phyloP scores from a whole-genome alignment of 2,797 vertebrate species.

The Parauchenoglanis ngamensis region DNA sequence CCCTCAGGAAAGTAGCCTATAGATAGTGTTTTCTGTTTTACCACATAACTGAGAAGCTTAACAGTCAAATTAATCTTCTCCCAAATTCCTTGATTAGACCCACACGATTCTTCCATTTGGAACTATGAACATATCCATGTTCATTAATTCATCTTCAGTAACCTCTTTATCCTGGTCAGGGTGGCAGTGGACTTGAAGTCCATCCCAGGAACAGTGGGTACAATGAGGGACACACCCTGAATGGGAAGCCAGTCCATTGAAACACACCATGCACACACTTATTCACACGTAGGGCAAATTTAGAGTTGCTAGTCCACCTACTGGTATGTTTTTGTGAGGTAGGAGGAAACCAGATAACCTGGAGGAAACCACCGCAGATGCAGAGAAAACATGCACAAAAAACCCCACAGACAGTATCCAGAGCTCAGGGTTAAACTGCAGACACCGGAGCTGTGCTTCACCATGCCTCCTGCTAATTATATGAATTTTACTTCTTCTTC shows the following conservation, averaged over 20 bases:
- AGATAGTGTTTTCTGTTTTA: neutral
- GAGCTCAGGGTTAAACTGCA: neutral
- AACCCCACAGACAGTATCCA: neutral
- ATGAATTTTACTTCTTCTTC: neutral
- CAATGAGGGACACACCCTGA: slow-evolving; percentile 16
- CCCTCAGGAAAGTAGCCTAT: neutral
- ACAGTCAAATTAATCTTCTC: neutral
- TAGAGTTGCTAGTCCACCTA: neutral
- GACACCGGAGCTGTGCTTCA: neutral
- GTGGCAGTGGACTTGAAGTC: slow-evolving; percentile 6
- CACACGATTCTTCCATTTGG: neutral
- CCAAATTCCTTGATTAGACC: neutral
- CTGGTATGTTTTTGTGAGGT: neutral
- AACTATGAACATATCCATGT: neutral
- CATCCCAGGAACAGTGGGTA: neutral
- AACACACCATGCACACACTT: neutral
- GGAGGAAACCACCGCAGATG: neutral
- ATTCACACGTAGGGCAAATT: neutral
- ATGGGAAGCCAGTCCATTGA: neutral
- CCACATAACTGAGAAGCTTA: neutral
- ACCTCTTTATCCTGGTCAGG: neutral
- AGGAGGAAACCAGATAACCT: neutral
- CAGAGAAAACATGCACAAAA: neutral
- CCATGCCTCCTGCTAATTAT: neutral
- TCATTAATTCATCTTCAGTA: neutral